These are phyloP conservation scores for Polydesmus complanatus DNA, from an alignment of 2,888 invertebrate genomes.

Conservation along the genomic window DNA sequence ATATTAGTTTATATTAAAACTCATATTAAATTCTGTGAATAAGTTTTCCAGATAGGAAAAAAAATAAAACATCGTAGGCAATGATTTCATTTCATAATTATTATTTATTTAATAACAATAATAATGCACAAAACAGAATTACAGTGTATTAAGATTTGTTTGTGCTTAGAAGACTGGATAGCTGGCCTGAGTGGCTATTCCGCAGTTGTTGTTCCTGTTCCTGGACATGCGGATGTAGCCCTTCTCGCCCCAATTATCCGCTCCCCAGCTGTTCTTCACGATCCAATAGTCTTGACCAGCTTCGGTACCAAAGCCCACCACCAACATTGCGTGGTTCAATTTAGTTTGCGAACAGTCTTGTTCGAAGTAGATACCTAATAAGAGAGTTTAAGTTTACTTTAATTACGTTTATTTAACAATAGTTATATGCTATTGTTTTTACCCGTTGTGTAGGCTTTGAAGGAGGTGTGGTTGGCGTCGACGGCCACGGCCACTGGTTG, in stretches of 20 bases:
- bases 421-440: neutral
- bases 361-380: neutral
- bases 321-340: slow-evolving; percentile 77
- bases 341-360: neutral
- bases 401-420: neutral
- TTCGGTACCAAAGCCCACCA: slow-evolving; percentile 71
- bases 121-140: too few relatives aligned
- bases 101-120: too few relatives aligned
- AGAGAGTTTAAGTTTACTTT: too few relatives aligned
- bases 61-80: too few relatives aligned
- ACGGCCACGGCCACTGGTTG: slow-evolving; percentile 79
- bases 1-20: too few relatives aligned
- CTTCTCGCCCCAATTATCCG: slow-evolving; percentile 67
- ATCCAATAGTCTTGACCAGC: slow-evolving; percentile 58
- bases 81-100: too few relatives aligned
- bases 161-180: too few relatives aligned
- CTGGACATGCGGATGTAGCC: slow-evolving; percentile 46
- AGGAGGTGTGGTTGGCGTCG: slow-evolving; percentile 68
- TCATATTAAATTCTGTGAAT: too few relatives aligned
- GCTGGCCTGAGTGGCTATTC: neutral
- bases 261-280: slow-evolving; percentile 83
- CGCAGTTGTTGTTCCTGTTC: neutral
- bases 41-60: too few relatives aligned
- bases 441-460: slow-evolving; percentile 56
- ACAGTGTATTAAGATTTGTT: too few relatives aligned